Conservation (phyloP, 2,113 vertebrate species). For the Sus scrofa region DNA sequence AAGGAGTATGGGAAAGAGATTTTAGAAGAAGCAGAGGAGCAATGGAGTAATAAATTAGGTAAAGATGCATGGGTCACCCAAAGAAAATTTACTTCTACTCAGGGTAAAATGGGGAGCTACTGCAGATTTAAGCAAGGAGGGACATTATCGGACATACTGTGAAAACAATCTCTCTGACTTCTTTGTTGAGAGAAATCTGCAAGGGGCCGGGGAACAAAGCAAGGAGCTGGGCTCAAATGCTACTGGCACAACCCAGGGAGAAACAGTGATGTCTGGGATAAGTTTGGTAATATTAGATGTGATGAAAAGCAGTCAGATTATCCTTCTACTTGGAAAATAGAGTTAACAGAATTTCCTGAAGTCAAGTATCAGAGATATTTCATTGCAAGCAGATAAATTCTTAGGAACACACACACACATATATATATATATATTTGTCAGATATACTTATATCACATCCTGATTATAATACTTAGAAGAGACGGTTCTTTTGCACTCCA, state of each 20-base stretch:
- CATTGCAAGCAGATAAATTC: background rate
- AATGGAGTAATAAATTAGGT: fast-evolving
- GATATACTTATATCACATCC: background rate
- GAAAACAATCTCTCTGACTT: background rate
- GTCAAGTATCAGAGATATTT: background rate
- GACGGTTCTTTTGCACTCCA: background rate
- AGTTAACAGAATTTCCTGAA: slow-evolving; percentile 8
- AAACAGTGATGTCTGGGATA: background rate
- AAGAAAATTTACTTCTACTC: background rate
- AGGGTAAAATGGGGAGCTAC: background rate
- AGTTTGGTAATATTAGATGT: background rate
- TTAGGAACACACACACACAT: background rate
- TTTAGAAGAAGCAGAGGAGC: background rate
- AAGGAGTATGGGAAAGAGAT: background rate
- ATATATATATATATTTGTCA: background rate
- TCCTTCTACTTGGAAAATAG: background rate
- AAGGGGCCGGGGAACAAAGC: background rate
- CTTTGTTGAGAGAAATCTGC: background rate
- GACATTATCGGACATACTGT: background rate
- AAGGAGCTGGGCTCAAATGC: background rate
- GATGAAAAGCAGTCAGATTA: background rate
- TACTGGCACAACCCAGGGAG: background rate
- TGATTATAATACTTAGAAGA: slow-evolving; percentile 3
- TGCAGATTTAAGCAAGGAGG: background rate
- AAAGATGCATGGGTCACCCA: fast-evolving